Conservation (phyloP, 2,888 invertebrate genomes). For the Drosophila leonis region DNA sequence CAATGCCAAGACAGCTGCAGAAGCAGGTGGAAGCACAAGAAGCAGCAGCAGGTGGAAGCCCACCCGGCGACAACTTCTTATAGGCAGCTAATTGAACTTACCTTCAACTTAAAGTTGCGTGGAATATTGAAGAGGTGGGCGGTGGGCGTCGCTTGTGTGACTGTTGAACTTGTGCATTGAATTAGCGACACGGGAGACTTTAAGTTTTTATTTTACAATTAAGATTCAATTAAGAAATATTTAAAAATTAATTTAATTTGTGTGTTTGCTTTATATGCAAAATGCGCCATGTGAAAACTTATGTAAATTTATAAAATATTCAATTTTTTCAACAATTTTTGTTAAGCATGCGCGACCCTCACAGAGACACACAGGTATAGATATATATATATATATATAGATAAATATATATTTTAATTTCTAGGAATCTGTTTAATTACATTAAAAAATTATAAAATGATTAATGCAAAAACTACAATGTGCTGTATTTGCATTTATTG, state of each 20-base stretch:
- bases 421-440: slow-evolving; percentile 64
- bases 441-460: slow-evolving; percentile 66
- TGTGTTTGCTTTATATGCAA: slow-evolving; percentile 49
- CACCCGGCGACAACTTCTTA: slow-evolving; percentile 47
- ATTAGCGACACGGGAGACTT: slow-evolving; percentile 50
- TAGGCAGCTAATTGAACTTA: slow-evolving; percentile 64
- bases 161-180: slow-evolving; percentile 59
- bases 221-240: slow-evolving; percentile 73
- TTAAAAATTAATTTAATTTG: slow-evolving; percentile 68
- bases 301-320: slow-evolving; percentile 60
- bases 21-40: slow-evolving; percentile 6
- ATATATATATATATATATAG: slow-evolving; percentile 12
- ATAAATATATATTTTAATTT: slow-evolving; percentile 39
- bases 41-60: slow-evolving; percentile 17
- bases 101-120: slow-evolving; percentile 65
- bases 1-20: slow-evolving; percentile 50
- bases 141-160: not conserved
- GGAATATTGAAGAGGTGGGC: slow-evolving; percentile 36
- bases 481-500: slow-evolving; percentile 45
- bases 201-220: slow-evolving; percentile 41
- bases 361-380: slow-evolving; percentile 62
- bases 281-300: slow-evolving; percentile 70
- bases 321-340: slow-evolving; percentile 28
- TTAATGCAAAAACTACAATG: slow-evolving; percentile 55
- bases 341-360: slow-evolving; percentile 45